phyloP scores from a whole-genome alignment of 2,113 vertebrate species.

The Anas platyrhynchos region DNA sequence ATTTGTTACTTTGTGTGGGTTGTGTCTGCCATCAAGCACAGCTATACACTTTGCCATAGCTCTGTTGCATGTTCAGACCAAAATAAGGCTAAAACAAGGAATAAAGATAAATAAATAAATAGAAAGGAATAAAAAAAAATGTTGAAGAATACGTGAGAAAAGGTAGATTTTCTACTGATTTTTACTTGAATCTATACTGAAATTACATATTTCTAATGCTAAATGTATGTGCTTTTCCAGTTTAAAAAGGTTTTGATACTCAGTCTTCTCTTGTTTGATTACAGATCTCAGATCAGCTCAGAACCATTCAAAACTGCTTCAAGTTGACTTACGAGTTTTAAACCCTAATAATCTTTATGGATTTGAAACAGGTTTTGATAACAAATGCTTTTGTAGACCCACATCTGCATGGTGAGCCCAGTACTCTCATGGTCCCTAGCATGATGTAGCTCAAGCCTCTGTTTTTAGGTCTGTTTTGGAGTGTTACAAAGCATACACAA shows the following conservation, averaged over 20 bases:
- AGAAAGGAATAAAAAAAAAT: neutral
- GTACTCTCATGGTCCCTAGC: fast-evolving
- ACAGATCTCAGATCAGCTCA: neutral
- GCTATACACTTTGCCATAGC: neutral
- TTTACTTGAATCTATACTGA: fast-evolving
- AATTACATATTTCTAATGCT: neutral
- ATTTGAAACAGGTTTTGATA: neutral
- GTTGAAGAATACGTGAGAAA: neutral
- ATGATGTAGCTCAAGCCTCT: neutral
- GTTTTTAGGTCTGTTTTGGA: neutral
- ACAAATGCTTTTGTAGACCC: neutral
- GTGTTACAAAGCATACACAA: neutral
- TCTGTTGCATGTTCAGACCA: neutral
- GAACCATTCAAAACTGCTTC: neutral
- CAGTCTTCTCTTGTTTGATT: fast-evolving
- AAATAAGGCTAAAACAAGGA: neutral
- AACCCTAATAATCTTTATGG: neutral
- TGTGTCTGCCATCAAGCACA: neutral
- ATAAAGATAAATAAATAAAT: neutral
- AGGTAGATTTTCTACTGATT: neutral
- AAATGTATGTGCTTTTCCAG: neutral
- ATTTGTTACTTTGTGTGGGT: neutral
- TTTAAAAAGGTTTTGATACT: neutral
- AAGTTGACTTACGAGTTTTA: neutral
- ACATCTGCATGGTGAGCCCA: neutral